Base-by-base conservation (phyloP, 1,140 invertebrate species). In the Akabosia matsudoensis region DNA sequence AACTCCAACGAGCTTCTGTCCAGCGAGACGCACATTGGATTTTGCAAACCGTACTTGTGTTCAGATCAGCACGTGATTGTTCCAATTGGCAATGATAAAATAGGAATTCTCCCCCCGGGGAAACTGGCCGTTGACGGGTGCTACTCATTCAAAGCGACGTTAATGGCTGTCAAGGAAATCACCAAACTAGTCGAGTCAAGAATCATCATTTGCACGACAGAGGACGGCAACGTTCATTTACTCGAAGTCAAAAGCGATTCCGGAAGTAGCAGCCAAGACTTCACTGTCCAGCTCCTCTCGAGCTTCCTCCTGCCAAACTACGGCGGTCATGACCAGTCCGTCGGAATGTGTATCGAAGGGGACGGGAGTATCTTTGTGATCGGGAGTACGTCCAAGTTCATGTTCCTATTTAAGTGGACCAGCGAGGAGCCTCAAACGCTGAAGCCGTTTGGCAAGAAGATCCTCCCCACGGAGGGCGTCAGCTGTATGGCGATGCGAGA, bases 1-100 rank as follows among this genome's bases (percentile, higher is more conserved):
- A 31, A 31, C 10, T 7, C 7, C 1, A 67, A 67, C 28, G 24
- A 28, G 4, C 61, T 67, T 2, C 61, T 28, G 26, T 67, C 26
- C 30, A 13, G 7, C 4, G 61, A 67, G 31, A 67, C 30, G 2
- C 61, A 67, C 61, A 31, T 67, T 31, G 61, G 61, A 7, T 67
- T 67, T 31, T 67, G 61, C 30, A 67, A 67, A n/a, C 61, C 61
- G 7, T 67, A 31, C 26, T 31, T 67, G 61, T 67, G 61, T 31
- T 30, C 28, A 31, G 61, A 67, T 67, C 61, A 30, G 28, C 10
- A 28, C 30, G 61, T 67, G 7, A 67, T 67, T 67, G 61, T 67
- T 10, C 61, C 61, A 4, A 67, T 31, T 30, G 30, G 26, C 7
- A 67, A 31, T n/a, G 7, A 4, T 31, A 30, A 28, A 28, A 67